Evolutionary conservation across 2,888 invertebrate species (phyloP), one percentile per base, ranked within the genome.

Genomic region (Drosophila basisetae): DNA sequence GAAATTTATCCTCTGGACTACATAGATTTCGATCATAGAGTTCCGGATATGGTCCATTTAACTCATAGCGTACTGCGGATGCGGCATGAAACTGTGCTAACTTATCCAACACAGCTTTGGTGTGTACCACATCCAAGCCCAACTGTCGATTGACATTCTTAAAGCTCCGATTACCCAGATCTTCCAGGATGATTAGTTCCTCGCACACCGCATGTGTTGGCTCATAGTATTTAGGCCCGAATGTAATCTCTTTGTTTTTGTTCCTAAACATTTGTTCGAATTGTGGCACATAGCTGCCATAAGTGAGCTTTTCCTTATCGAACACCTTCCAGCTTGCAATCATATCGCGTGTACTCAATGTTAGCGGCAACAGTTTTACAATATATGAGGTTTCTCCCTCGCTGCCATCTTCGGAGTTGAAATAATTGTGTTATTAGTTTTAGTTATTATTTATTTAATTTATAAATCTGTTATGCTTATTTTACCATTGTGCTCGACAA

Each of bases 41-140:
- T 0, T 82, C 69, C 0, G 86, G 81, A 79, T 87, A 92, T 6
- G 84, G 61, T 5, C 92, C 92, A 9, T 91, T 82, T 0, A 72
- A 90, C 7, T 91, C 86, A 65, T 92, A 94, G 47, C 92, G 86
- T 0, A 93, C 93, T 0, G 94, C 92, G 1, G 94, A 94, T 0
- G 94, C 91, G 0, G 94, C 94, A 83, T 94, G 94, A 59, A 94
- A 94, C 62, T 92, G 92, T 0, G 94, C 94, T 65, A 94, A 69
- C 2, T 93, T 90, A 25, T 85, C 82, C 0, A 94, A 65, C 1
- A 91, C 91, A 10, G 93, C 43, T 75, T 89, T 88, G 0, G 93
- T 83, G 68, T 94, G 94, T 1, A 78, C 78, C 54, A 93, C 55
- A 71, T 94, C 94, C n/a, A 94, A 79, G 5, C 92, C 92, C 9